Evolutionary conservation across 2,888 invertebrate genomes (phyloP).

Genomic region (Andrena hattorfiana): DNA sequence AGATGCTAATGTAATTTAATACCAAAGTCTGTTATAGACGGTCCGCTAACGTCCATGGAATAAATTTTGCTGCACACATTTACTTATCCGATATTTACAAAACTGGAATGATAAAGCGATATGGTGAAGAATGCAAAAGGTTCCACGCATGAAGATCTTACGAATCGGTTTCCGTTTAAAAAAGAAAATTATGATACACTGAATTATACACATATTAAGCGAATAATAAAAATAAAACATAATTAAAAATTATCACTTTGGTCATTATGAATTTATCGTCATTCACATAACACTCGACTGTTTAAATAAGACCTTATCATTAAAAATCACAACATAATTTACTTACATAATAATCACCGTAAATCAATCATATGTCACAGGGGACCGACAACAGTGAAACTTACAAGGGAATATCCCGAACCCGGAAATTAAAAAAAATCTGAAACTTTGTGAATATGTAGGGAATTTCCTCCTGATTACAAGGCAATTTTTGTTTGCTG

Average conservation of each 20-base stretch:
- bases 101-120: slow-evolving; percentile 48
- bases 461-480: too few species aligned
- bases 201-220: slow-evolving; percentile 46
- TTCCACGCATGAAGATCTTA: slow-evolving; percentile 14
- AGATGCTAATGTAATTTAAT: slow-evolving; percentile 27
- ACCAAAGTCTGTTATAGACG: slow-evolving; percentile 37
- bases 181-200: slow-evolving; percentile 35
- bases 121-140: slow-evolving; percentile 26
- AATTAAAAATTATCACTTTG: slow-evolving; percentile 55
- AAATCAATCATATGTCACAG: slow-evolving; percentile 25
- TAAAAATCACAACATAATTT: slow-evolving; percentile 54
- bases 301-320: slow-evolving; percentile 44
- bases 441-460: too few species aligned
- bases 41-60: slow-evolving; percentile 2
- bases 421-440: too few species aligned
- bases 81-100: slow-evolving; percentile 24
- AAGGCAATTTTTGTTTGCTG: too few species aligned
- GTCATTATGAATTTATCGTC: slow-evolving; percentile 42
- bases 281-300: slow-evolving; percentile 24
- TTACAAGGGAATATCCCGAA: too few species aligned
- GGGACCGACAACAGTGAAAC: slow-evolving; percentile 16
- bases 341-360: slow-evolving; percentile 33
- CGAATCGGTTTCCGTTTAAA: slow-evolving; percentile 4
- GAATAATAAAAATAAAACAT: slow-evolving; percentile 30
- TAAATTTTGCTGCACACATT: slow-evolving; percentile 13